Base-by-base conservation (phyloP, 2,113 vertebrate species). In the Alexandromys fortis region DNA sequence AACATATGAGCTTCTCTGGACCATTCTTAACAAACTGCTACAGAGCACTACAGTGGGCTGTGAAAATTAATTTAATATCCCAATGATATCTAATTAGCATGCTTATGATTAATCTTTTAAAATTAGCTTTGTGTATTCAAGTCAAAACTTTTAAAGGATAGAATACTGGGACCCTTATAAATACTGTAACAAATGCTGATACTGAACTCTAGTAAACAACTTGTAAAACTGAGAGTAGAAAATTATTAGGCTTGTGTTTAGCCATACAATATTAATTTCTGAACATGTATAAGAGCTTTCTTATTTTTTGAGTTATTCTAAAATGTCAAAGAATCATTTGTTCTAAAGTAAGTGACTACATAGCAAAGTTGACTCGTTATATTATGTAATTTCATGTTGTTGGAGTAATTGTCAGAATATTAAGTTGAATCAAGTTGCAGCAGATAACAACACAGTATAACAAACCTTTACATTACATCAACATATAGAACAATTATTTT, bases 241-340 rank as follows among this genome's bases (percentile, higher is more conserved):
- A 38, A 81, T 67, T 10, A 92, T 85, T 72, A 45, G 81, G 47
- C 4, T 87, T 63, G 58, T 45, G 85, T 38, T 85, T 38, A 79
- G 73, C 76, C 93, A 35, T 93, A 28, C 55, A 72, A 82, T 85
- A 7, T 77, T 85, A 35, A 94, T 81, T 88, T 10, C 19, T 75
- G 11, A n/a, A 90, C 2, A 89, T 10, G 42, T 22, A 35, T 75
- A 75, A 61, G 6, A 87, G 42, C 87, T 81, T 92, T 79, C 81
- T 94, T 8, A 90, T 24, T 49, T 72, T 93, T 76, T 12, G 38
- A 28, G 49, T 55, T 93, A 6, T 67, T 94, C 30, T 68, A 9
- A 42, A 95, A 95, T 91, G 96, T 94, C 47, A 76, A 30, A 94
- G 35, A 92, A 68, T 63, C 35, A 63, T 77, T 52, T 88, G 3